Evolutionary conservation across 2,113 vertebrate genomes (phyloP), one percentile per base, ranked within the genome.

Genomic region (Upupa epops): DNA sequence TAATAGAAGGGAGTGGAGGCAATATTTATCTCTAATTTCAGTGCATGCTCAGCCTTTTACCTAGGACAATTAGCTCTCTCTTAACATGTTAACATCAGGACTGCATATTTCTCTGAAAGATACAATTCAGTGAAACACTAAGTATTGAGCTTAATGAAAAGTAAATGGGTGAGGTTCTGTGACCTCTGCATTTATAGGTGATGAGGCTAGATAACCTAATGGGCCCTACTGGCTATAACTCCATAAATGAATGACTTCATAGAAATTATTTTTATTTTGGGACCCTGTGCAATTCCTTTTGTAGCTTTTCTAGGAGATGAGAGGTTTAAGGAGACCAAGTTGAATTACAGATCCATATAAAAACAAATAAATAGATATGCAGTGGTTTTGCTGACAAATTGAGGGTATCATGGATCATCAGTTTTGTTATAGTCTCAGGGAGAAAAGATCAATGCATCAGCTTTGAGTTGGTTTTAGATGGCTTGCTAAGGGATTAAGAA

Each of bases 381-480:
- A 59, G 10, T 65, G 19, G 3, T 88, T 93, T 69, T 94, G 75
- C 65, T 76, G 63, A 94, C 90, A 93, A 93, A 94, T 86, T 88
- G 88, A 94, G 86, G 77, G 66, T 93, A 63, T 40, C 86, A 88
- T 86, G 93, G 90, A 95, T 94, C 94, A 95, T 83, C 80, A 95
- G 80, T 79, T 92, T 91, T 91, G 86, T 83, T 88, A 93, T 70
- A 21, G 79, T 81, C 58, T 52, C 55, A 45, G 79, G 79, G 55
- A 93, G 63, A 91, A 95, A 92, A 94, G 88, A 95, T 91, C 83
- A 92, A 85, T 91, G 78, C 66, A 92, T 94, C 77, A 84, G 77
- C 59, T 94, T 93, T 84, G 76, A 72, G 71, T 52, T 83, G 63
- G 29, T 82, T 94, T 95, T 92, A 78, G 92, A 60, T 93, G 66